Conservation (phyloP, 2,113 vertebrate species). For the Silurus glanis region DNA sequence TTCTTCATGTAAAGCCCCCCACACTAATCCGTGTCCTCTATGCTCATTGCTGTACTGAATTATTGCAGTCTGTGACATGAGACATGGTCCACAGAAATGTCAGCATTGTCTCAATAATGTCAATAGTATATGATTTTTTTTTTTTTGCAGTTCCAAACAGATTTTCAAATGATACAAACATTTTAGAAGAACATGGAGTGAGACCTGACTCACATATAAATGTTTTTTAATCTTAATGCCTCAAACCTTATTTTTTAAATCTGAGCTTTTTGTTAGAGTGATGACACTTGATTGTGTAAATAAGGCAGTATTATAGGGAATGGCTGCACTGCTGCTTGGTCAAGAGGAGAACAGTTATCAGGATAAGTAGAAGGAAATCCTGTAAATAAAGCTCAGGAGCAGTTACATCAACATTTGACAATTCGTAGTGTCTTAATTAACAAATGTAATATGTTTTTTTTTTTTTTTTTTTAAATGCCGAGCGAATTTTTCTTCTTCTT, state of each 20-base stretch:
- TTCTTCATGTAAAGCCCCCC: conserved; percentile 46
- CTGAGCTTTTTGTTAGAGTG: background rate
- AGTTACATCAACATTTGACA: background rate
- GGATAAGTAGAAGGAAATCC: background rate
- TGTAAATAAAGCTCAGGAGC: background rate
- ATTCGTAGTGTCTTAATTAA: background rate
- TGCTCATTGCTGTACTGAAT: conserved; percentile 12
- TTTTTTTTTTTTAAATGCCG: too few relatives aligned
- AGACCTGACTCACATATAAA: background rate
- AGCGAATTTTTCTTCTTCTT: too few relatives aligned
- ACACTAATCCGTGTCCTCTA: background rate
- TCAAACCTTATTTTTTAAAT: background rate
- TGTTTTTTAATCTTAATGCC: background rate
- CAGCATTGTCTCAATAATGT: conserved; percentile 47
- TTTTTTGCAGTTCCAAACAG: background rate
- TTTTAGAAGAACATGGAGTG: background rate
- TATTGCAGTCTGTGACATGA: conserved; percentile 55
- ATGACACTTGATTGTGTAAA: background rate
- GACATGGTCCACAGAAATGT: background rate
- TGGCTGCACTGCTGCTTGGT: background rate
- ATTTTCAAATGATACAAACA: background rate
- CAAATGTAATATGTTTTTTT: too few relatives aligned
- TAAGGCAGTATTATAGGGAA: background rate
- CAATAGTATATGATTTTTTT: background rate
- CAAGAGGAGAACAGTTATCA: background rate